phyloP scores from a whole-genome alignment of 2,888 invertebrate species.

The Tachystola acroxantha region DNA sequence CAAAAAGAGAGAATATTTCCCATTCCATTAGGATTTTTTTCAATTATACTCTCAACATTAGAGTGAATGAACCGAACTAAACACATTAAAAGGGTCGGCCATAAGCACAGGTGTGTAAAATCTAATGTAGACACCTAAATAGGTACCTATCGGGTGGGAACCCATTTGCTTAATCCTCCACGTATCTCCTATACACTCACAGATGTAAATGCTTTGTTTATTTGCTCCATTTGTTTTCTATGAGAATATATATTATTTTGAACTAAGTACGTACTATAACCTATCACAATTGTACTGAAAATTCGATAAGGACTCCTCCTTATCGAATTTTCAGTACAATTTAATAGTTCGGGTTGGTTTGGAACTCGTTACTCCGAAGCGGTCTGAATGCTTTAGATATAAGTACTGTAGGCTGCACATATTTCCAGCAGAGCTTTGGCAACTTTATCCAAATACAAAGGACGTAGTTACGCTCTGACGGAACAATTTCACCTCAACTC shows the following conservation, averaged over 20 bases:
- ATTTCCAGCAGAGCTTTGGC: constrained; percentile 30
- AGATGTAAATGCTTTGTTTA: background rate
- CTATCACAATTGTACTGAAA: too few species aligned
- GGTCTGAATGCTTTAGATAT: constrained; percentile 36
- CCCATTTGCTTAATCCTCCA: constrained; percentile 45
- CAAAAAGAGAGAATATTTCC: too few species aligned
- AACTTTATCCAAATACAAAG: constrained; percentile 37
- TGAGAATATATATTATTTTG: constrained; percentile 31
- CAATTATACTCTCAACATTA: constrained; percentile 27
- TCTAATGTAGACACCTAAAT: constrained; percentile 56
- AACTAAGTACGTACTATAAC: too few species aligned
- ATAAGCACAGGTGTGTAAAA: constrained; percentile 61
- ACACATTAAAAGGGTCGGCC: constrained; percentile 59
- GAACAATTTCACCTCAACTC: constrained; percentile 33
- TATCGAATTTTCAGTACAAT: constrained; percentile 39
- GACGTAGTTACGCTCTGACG: constrained; percentile 21
- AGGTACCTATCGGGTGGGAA: constrained; percentile 48
- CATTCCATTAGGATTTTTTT: constrained; percentile 23
- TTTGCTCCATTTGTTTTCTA: constrained; percentile 23
- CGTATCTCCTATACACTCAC: constrained; percentile 3
- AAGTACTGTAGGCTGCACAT: constrained; percentile 38
- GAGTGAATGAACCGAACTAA: constrained; percentile 53
- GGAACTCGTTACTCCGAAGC: constrained; percentile 45
- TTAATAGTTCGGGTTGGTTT: too few species aligned
- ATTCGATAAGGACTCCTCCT: too few species aligned